Conservation (phyloP, 1,140 invertebrate species). For the Orchesella cincta region DNA sequence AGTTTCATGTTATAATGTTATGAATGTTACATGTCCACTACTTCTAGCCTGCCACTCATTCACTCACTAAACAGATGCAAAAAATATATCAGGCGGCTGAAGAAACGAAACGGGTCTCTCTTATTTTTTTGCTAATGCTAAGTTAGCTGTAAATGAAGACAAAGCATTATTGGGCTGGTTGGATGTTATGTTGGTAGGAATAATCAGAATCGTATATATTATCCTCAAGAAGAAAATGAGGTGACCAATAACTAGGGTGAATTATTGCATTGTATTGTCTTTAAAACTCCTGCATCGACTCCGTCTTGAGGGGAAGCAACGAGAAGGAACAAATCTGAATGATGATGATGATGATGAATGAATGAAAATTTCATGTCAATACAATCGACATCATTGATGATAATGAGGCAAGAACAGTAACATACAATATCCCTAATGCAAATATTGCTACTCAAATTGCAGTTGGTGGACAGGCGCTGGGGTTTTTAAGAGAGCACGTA, state of each 20-base stretch:
- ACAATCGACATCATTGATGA: conserved; percentile 12
- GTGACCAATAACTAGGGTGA: conserved; percentile 19
- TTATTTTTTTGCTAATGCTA: conserved; percentile 2
- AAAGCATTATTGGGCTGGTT: too few relatives aligned
- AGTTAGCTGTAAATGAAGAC: conserved; percentile 1
- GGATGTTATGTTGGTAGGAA: too few relatives aligned
- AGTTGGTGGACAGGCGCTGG: too few relatives aligned
- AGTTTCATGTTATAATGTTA: too few relatives aligned
- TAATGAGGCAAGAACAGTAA: conserved; percentile 13
- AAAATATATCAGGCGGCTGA: background rate
- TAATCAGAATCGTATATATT: too few relatives aligned
- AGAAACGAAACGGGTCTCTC: conserved; percentile 22
- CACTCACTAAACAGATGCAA: too few relatives aligned
- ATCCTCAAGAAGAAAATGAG: conserved; percentile 23
- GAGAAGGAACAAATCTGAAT: conserved; percentile 9
- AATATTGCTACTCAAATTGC: too few relatives aligned
- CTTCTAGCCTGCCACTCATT: too few relatives aligned
- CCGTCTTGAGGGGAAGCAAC: conserved; percentile 2
- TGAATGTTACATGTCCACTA: too few relatives aligned
- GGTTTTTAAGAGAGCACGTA: background rate
- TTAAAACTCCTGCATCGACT: background rate
- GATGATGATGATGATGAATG: background rate
- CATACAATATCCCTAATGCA: too few relatives aligned
- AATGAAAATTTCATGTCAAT: conserved; percentile 26
- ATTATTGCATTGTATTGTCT: conserved; percentile 21